Conservation (phyloP, 2,113 vertebrate genomes). For the Hyla sarda region DNA sequence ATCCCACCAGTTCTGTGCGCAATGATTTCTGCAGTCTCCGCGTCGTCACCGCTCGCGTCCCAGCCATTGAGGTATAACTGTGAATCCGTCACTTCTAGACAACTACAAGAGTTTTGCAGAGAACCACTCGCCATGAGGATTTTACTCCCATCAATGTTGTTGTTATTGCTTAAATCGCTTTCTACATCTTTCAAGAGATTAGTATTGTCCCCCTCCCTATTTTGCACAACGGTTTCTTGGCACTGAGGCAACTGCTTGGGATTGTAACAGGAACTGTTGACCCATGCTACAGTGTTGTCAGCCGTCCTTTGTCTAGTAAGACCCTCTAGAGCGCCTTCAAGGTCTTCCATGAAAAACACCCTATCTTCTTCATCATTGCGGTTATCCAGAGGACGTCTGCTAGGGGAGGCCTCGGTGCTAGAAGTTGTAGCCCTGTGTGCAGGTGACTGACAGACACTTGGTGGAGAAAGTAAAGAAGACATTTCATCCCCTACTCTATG, state of each 20-base stretch:
- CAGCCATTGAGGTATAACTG: conserved; percentile 81
- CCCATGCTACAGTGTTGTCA: conserved; percentile 67
- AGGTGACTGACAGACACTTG: conserved; percentile 87
- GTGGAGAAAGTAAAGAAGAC: conserved; percentile 93
- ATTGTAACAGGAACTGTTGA: conserved; percentile 59
- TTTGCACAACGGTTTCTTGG: conserved; percentile 65
- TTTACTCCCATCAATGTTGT: conserved; percentile 61
- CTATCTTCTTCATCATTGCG: conserved; percentile 82
- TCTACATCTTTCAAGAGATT: conserved; percentile 60
- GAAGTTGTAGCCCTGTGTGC: conserved; percentile 74
- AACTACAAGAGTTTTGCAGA: conserved; percentile 69
- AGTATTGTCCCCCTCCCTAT: conserved; percentile 64
- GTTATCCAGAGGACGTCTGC: conserved; percentile 63
- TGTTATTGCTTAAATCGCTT: conserved; percentile 73
- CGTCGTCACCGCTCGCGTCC: conserved; percentile 77
- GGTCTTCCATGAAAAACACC: conserved; percentile 95
- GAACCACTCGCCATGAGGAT: conserved; percentile 45
- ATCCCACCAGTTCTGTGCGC: conserved; percentile 95
- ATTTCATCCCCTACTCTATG: conserved; percentile 92
- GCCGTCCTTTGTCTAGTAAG: conserved; percentile 69
- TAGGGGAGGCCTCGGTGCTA: conserved; percentile 79
- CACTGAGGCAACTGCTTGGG: conserved; percentile 61
- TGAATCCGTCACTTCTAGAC: conserved; percentile 71
- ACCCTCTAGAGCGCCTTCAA: conserved; percentile 78
- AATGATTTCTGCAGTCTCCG: conserved; percentile 86